These are phyloP conservation scores for Coracopsis vasa DNA, from an alignment of 2,113 vertebrate species.

Conservation along the genomic window DNA sequence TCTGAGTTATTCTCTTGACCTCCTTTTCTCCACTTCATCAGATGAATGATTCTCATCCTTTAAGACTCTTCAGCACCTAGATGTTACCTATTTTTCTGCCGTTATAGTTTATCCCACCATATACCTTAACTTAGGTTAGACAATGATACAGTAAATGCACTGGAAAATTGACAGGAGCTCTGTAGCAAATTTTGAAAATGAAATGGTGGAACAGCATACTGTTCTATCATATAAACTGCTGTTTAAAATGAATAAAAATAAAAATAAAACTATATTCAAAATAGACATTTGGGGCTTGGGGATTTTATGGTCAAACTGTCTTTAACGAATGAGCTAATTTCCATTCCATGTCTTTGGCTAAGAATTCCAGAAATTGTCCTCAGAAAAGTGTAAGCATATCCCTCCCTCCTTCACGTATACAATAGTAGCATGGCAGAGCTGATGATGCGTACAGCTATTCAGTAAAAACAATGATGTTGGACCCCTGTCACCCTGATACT, in stretches of 20 bases:
- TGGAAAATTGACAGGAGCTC: not conserved
- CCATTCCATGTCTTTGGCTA: not conserved
- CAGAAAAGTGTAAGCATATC: not conserved
- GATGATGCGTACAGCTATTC: not conserved
- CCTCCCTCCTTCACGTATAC: not conserved
- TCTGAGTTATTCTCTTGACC: not conserved
- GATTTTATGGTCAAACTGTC: not conserved
- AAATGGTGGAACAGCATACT: not conserved
- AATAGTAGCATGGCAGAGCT: not conserved
- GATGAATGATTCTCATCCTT: not conserved
- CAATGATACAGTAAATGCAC: not conserved
- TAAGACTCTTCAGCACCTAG: not conserved
- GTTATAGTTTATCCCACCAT: not conserved
- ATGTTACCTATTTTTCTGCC: not conserved
- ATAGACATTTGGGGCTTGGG: not conserved
- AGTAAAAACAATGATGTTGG: not conserved
- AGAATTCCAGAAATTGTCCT: not conserved
- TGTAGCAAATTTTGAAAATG: not conserved
- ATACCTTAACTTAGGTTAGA: not conserved
- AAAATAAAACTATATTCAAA: not conserved
- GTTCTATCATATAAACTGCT: not conserved
- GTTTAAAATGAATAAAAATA: not conserved
- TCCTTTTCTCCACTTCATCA: not conserved
- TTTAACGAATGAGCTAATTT: not conserved
- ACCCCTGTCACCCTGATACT: not conserved